phyloP scores from a whole-genome alignment of 1,140 invertebrate genomes.

The Samia ricini region DNA sequence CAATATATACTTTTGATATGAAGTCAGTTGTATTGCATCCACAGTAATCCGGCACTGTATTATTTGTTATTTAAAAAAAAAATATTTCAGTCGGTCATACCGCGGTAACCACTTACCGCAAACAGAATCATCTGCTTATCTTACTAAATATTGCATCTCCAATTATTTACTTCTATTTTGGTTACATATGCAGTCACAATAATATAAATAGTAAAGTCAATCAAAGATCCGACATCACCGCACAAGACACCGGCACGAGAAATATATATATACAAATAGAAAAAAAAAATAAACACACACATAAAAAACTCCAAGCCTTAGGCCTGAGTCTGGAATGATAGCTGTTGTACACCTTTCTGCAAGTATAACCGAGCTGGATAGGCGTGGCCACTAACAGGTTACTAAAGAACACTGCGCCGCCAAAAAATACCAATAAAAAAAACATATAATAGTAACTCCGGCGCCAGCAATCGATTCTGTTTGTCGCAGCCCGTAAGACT shows the following conservation, averaged over 20 bases:
- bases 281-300: neutral
- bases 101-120: neutral
- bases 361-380: slow-evolving; percentile 43
- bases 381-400: slow-evolving; percentile 71
- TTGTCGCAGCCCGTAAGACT: slow-evolving; percentile 55
- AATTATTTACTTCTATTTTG: neutral
- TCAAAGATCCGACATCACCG: neutral
- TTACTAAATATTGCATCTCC: neutral
- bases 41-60: too few relatives aligned
- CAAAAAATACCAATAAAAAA: slow-evolving; percentile 76
- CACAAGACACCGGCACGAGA: neutral
- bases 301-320: slow-evolving; percentile 57
- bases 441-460: slow-evolving; percentile 70
- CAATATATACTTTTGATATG: too few relatives aligned
- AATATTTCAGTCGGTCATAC: too few relatives aligned
- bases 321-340: slow-evolving; percentile 63
- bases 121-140: neutral
- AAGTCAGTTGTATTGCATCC: too few relatives aligned
- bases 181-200: neutral
- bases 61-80: too few relatives aligned
- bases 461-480: slow-evolving; percentile 60
- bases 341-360: slow-evolving; percentile 33
- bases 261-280: neutral
- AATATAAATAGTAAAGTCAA: neutral
- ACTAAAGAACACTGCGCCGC: slow-evolving; percentile 60